Evolutionary conservation across 2,888 invertebrate genomes (phyloP), one percentile per base, ranked within the genome.

Genomic region (Malacosoma neustria): DNA sequence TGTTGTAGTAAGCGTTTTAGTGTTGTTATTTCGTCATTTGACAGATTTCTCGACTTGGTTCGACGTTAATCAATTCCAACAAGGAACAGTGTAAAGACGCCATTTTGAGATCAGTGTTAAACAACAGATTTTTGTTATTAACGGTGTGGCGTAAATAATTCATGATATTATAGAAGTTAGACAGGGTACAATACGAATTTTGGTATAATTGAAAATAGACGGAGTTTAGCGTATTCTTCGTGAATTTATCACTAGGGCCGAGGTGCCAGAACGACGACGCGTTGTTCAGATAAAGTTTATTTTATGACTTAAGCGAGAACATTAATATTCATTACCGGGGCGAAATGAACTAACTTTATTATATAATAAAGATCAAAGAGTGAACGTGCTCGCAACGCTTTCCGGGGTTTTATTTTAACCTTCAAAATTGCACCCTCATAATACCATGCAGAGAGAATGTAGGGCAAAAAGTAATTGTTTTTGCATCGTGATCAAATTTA

Each of bases 271-370:
- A 63, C 66, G 66, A 65, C 64, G 72, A 73, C 72, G 75, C 75
- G 64, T 71, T 73, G 70, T 67, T 66, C 69, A 64, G 77, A 77
- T 79, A 79, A 81, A 82, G 74, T 82, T 81, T 76, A 81, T 80
- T 82, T 84, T 82, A 82, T 81, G 75, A 74, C 74, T 77, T 75
- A 74, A 76, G 68, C 73, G 69, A 73, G 72, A 72, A 65, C 81
- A 81, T 84, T 84, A 81, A 81, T 82, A 82, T 82, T 81, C 84
- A 82, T 82, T 82, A 81, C 72, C 57, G 69, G 60, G 54, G 69
- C 64, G 57, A 80, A 82, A 82, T 81, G 75, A 79, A 81, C 75
- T 74, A 74, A 82, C 66, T 84, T 82, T 80, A 81, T 77, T 77
- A 72, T 72, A 70, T 72, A 79, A 75, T 80, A 77, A 73, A 75